Conservation (phyloP, 2,113 vertebrate species). For the Otus sunia region DNA sequence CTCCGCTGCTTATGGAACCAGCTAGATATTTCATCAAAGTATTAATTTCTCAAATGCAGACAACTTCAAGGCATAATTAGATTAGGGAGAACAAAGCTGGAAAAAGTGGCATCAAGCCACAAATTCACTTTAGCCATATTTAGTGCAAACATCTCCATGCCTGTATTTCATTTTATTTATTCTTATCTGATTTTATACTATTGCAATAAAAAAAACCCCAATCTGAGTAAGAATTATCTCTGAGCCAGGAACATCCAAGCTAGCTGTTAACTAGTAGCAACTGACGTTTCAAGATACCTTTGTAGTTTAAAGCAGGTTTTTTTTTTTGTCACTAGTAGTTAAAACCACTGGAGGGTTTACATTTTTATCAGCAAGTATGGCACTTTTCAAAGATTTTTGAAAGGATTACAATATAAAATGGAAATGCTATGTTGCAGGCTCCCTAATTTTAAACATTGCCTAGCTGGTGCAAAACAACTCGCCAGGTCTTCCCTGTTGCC, state of each 20-base stretch:
- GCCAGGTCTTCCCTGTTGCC: constrained; percentile 21
- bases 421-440: constrained; percentile 9
- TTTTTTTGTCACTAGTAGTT: constrained; percentile 52
- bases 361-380: constrained; percentile 64
- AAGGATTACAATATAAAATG: constrained; percentile 63
- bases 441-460: constrained; percentile 41
- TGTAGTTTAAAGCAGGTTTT: constrained; percentile 53
- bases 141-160: constrained; percentile 73
- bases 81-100: constrained; percentile 89
- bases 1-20: constrained; percentile 81
- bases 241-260: constrained; percentile 64
- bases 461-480: background rate
- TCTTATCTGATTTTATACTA: constrained; percentile 75
- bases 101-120: constrained; percentile 89
- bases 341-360: constrained; percentile 67
- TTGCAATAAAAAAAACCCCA: constrained; percentile 58
- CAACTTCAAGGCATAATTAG: constrained; percentile 99
- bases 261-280: constrained; percentile 57
- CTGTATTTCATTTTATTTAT: constrained; percentile 74
- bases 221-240: constrained; percentile 71
- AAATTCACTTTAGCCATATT: constrained; percentile 82
- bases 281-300: constrained; percentile 70
- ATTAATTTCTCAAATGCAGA: constrained; percentile 99
- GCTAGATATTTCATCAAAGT: constrained; percentile 98
- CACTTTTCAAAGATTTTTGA: constrained; percentile 67